These are phyloP conservation scores for Aleiodes alternator DNA, from an alignment of 2,888 invertebrate species.

Conservation along the genomic window DNA sequence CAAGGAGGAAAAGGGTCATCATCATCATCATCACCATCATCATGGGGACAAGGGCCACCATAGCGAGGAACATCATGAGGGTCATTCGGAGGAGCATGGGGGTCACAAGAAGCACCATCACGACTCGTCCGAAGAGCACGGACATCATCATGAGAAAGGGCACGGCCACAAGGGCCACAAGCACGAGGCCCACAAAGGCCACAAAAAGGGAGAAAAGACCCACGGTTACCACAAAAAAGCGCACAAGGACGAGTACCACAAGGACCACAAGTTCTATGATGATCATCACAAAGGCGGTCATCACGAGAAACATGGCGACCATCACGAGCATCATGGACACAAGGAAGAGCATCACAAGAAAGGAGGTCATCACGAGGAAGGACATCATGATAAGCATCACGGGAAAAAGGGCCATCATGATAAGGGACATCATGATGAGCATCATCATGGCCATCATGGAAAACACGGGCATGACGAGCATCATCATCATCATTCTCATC, in stretches of 20 bases:
- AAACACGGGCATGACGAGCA: conserved; percentile 81
- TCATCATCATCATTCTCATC: conserved; percentile 78
- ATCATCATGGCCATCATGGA: conserved; percentile 81
- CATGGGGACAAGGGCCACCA: conserved; percentile 79
- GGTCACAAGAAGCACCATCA: conserved; percentile 82
- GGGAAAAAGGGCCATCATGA: conserved; percentile 82
- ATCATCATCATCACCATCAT: conserved; percentile 83
- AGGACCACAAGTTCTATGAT: conserved; percentile 80
- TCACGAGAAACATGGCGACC: conserved; percentile 82
- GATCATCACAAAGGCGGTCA: conserved; percentile 76
- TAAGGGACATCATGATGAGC: conserved; percentile 81
- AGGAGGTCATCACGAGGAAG: conserved; percentile 80
- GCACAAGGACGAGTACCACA: conserved; percentile 85
- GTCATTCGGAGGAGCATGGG: conserved; percentile 80
- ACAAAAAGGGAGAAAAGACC: conserved; percentile 90
- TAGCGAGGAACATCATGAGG: conserved; percentile 79
- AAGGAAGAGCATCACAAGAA: conserved; percentile 76
- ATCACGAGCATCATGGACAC: conserved; percentile 81
- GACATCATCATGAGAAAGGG: conserved; percentile 81
- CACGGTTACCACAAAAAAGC: conserved; percentile 90
- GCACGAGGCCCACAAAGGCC: conserved; percentile 88
- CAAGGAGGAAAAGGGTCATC: conserved; percentile 88
- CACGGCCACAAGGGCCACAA: conserved; percentile 88
- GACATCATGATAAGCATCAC: conserved; percentile 79
- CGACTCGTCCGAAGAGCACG: conserved; percentile 81